These are phyloP conservation scores for Scaptodrosophila lebanonensis DNA, from an alignment of 1,140 invertebrate genomes.

Conservation along the genomic window DNA sequence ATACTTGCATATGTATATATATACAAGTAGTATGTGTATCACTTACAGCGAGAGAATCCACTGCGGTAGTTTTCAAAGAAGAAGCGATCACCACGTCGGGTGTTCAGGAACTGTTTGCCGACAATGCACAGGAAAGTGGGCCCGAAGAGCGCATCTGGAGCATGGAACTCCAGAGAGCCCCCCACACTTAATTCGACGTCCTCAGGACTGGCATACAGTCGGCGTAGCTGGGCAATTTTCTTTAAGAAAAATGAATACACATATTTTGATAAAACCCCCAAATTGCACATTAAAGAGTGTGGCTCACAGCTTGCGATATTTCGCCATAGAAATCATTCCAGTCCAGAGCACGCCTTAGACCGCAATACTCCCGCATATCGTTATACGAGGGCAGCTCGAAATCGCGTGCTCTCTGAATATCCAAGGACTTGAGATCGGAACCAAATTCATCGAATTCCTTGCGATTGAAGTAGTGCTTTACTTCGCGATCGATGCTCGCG, in stretches of 20 bases:
- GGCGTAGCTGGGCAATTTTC: conserved; percentile 57
- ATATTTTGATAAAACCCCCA: not conserved
- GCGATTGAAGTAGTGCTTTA: conserved; percentile 87
- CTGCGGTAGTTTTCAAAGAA: conserved; percentile 85
- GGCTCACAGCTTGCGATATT: conserved; percentile 82
- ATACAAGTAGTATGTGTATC: conserved; percentile 34
- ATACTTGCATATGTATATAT: not conserved
- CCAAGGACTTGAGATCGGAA: conserved; percentile 86
- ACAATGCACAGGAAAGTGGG: conserved; percentile 95
- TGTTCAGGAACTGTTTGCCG: conserved; percentile 90
- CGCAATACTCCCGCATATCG: conserved; percentile 87
- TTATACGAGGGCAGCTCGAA: conserved; percentile 91
- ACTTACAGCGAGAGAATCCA: conserved; percentile 85
- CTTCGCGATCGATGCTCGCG: conserved; percentile 84
- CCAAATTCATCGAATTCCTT: conserved; percentile 77
- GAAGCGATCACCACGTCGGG: conserved; percentile 87
- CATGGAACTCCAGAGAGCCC: conserved; percentile 86
- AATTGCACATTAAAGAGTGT: too few species aligned
- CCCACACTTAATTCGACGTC: conserved; percentile 94
- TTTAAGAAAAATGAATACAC: conserved; percentile 7
- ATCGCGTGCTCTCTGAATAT: conserved; percentile 93
- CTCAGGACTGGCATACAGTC: conserved; percentile 79
- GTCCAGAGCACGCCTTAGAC: conserved; percentile 82
- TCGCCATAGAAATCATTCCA: conserved; percentile 86
- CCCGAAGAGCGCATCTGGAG: conserved; percentile 87